These are phyloP conservation scores for Hyphantria cunea DNA, from an alignment of 1,140 invertebrate species.

Conservation along the genomic window DNA sequence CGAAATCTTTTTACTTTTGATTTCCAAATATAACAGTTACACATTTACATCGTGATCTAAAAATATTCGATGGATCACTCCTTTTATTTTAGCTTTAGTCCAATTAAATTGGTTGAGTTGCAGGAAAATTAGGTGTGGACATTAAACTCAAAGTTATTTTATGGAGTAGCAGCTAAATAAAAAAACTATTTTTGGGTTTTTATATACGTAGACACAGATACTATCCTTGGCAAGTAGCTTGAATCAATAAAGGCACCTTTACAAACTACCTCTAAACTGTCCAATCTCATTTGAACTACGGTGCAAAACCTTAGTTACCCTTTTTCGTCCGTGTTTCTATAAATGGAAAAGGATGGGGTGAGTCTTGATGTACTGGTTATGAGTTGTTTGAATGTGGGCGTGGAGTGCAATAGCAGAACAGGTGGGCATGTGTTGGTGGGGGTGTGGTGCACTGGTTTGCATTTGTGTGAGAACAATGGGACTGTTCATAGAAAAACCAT, in stretches of 20 bases:
- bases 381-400: slow-evolving; percentile 36
- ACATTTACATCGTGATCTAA: too few relatives aligned
- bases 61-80: too few relatives aligned
- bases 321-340: slow-evolving; percentile 27
- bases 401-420: slow-evolving; percentile 41
- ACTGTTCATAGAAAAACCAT: slow-evolving; percentile 44
- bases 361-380: slow-evolving; percentile 36
- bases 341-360: slow-evolving; percentile 12
- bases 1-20: too few relatives aligned
- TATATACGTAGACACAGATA: background rate
- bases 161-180: too few relatives aligned
- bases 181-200: too few relatives aligned
- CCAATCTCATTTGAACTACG: slow-evolving; percentile 29
- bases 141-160: too few relatives aligned
- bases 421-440: slow-evolving; percentile 44
- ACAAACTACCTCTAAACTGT: slow-evolving; percentile 11
- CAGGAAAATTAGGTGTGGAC: too few relatives aligned
- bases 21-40: too few relatives aligned
- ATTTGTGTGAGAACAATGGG: slow-evolving; percentile 33
- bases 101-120: too few relatives aligned
- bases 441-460: slow-evolving; percentile 38
- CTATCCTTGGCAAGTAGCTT: slow-evolving; percentile 18
- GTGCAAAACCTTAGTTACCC: slow-evolving; percentile 21
- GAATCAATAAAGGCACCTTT: slow-evolving; percentile 41
- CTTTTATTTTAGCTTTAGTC: too few relatives aligned